Evolutionary conservation across 2,888 invertebrate genomes (phyloP), one percentile per base, ranked within the genome.

Genomic region (Anoplius nigerrimus): DNA sequence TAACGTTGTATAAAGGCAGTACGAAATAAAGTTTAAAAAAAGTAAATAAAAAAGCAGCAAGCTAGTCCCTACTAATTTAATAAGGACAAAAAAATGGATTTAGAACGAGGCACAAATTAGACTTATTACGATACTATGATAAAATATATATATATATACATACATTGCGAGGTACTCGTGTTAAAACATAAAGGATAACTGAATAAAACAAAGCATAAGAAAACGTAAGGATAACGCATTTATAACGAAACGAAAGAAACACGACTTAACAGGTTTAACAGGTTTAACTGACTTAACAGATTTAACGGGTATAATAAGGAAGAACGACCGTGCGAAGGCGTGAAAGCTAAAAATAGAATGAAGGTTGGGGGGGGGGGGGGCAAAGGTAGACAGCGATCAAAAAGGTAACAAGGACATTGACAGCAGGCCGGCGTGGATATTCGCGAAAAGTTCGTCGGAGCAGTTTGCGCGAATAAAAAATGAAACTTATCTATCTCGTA

Each of bases 61-160:
- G 57, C 55, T 68, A 67, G 24, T 59, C 67, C 63, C 53, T 58
- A 63, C 67, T 70, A 70, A 55, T 59, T 70, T 70, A 51, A 43
- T 59, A 70, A 58, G 67, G 54, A 55, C 59, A 56, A 60, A n/a
- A n/a, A 34, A 34, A 11, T 11, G 2, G 34, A 8, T 34, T 34
- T 34, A 34, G 71, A 57, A 43, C 62, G 61, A 68, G 71, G 68
- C 71, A 71, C 71, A 68, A 69, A 71, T 69, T 71, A 71, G 68
- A 53, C 62, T 51, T 53, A 54, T n/a, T 42, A 20, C 51, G n/a
- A 24, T 51, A 18, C 42, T 51, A 8, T 21, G 21, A 52, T 21
- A 52, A 56, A 34, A 34, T 43, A 56, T 56, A 52, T 20, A 66
- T 20, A 45, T 34, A 42, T 21, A 67, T 22, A 57, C 42, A 62